Percentiles rank a stretch among this genome's conserved stretches.
Conservation (phyloP, 2,888 invertebrate species). For the Cabera pusaria region DNA sequence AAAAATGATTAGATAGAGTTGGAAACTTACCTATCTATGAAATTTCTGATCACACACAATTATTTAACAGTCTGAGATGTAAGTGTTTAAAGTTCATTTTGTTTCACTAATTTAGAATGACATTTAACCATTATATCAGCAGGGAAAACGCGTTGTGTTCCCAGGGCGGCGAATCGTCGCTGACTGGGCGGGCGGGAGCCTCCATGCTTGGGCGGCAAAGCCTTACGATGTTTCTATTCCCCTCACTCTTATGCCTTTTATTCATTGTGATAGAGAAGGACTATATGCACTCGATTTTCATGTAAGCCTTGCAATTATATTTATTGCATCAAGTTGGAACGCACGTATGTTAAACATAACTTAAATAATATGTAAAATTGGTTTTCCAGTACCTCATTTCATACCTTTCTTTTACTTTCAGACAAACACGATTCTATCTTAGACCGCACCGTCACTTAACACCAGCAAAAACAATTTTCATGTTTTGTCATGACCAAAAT, state of each 20-base stretch:
- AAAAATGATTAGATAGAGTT: neutral
- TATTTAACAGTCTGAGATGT: neutral
- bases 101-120: conserved; percentile 4
- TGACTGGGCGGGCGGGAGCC: conserved; percentile 79
- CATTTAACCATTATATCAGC: conserved; percentile 23
- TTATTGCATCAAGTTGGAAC: too few species aligned
- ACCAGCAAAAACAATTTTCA: too few species aligned
- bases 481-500: too few species aligned
- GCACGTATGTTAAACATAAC: too few species aligned
- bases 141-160: conserved; percentile 40
- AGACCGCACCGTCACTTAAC: too few species aligned
- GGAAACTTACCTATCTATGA: conserved; percentile 18
- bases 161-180: conserved; percentile 57
- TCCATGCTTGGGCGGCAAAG: conserved; percentile 60
- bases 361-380: too few species aligned
- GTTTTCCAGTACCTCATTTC: too few species aligned
- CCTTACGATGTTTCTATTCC: conserved; percentile 61
- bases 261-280: conserved; percentile 45
- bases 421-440: too few species aligned
- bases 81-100: conserved; percentile 1
- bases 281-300: conserved; percentile 52
- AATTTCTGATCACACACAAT: neutral
- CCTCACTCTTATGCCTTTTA: conserved; percentile 44
- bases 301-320: conserved; percentile 49
- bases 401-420: too few species aligned